These are phyloP conservation scores for Triplophysa dalaica DNA, from an alignment of 2,113 vertebrate genomes.

Conservation along the genomic window DNA sequence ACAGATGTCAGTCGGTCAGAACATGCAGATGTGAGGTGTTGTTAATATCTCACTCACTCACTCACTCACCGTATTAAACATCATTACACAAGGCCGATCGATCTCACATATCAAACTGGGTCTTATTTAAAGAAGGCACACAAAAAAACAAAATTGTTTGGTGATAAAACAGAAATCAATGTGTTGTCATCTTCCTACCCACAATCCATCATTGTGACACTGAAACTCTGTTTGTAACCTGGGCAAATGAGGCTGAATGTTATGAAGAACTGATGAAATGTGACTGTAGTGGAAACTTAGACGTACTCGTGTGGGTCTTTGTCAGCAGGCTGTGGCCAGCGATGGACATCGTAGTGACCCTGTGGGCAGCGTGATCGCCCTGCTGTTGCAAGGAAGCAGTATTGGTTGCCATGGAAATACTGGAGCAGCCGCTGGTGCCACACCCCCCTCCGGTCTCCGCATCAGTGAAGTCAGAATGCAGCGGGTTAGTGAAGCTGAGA, in stretches of 20 bases:
- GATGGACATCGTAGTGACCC: slow-evolving; percentile 88
- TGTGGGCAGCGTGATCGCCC: slow-evolving; percentile 77
- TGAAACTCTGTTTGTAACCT: no score
- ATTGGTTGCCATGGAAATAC: slow-evolving; percentile 83
- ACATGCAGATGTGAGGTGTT: no score
- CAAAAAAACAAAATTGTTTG: no score
- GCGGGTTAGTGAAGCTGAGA: slow-evolving; percentile 94
- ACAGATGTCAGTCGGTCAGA: no score
- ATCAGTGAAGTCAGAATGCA: slow-evolving; percentile 92
- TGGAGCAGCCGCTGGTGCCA: slow-evolving; percentile 54
- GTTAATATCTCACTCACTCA: no score
- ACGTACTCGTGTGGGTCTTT: slow-evolving; percentile 82
- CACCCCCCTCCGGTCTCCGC: slow-evolving; percentile 75
- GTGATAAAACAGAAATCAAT: no score
- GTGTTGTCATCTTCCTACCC: no score
- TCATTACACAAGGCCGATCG: no score
- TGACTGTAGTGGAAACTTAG: not conserved
- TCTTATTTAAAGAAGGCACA: no score
- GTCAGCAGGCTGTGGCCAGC: slow-evolving; percentile 75
- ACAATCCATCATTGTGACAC: no score
- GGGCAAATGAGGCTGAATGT: not conserved
- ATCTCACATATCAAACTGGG: no score
- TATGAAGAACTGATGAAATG: slow-evolving; percentile 1
- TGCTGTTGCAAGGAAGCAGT: slow-evolving; percentile 77
- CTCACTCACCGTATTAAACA: no score